Percentiles rank a stretch among this genome's conserved stretches.
These are phyloP conservation scores for Eucera pruinosa DNA, from an alignment of 2,888 invertebrate species.

Conservation along the genomic window DNA sequence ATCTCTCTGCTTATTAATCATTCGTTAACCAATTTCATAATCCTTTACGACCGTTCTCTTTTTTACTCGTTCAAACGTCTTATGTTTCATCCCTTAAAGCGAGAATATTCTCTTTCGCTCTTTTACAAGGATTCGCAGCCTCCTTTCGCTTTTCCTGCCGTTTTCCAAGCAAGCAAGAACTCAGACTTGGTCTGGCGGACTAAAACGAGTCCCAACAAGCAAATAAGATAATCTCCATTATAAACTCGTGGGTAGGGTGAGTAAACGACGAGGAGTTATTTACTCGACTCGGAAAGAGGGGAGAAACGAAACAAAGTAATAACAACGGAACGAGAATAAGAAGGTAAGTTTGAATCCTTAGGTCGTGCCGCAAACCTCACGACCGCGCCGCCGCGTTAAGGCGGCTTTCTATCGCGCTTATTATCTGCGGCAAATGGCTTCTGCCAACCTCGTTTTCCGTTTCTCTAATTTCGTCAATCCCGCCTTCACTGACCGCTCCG, in stretches of 20 bases:
- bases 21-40: too few species aligned
- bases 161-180: constrained; percentile 41
- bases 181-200: constrained; percentile 52
- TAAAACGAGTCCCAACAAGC: constrained; percentile 75
- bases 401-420: constrained; percentile 50
- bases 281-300: constrained; percentile 75
- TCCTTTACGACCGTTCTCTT: too few species aligned
- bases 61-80: too few species aligned
- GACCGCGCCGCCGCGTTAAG: constrained; percentile 64
- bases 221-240: constrained; percentile 84
- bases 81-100: not conserved
- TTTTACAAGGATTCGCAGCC: constrained; percentile 8
- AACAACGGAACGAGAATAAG: constrained; percentile 78
- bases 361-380: constrained; percentile 55
- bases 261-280: constrained; percentile 82
- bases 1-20: too few species aligned
- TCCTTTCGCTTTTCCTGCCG: constrained; percentile 22
- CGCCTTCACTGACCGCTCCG: constrained; percentile 14
- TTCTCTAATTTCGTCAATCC: constrained; percentile 45
- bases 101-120: constrained; percentile 1
- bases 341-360: constrained; percentile 70
- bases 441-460: constrained; percentile 54
- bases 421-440: constrained; percentile 66
- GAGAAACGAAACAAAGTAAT: constrained; percentile 80
- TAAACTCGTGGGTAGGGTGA: constrained; percentile 81